Conservation (phyloP, 2,888 invertebrate genomes). For the Lycaena phlaeas region DNA sequence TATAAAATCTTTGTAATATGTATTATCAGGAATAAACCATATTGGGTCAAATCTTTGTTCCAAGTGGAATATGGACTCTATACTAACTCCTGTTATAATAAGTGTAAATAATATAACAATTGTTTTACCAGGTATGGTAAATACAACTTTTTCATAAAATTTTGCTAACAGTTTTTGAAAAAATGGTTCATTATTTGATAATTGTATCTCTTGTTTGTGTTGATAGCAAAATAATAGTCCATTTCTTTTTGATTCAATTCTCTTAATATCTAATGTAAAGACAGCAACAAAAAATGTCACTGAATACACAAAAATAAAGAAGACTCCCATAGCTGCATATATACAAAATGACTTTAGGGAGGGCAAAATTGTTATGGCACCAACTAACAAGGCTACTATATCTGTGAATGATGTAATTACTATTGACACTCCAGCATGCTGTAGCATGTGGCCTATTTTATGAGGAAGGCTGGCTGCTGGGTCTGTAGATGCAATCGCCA, state of each 20-base stretch:
- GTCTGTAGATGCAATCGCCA: slow-evolving; percentile 64
- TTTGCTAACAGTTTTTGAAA: slow-evolving; percentile 72
- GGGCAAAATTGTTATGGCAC: slow-evolving; percentile 85
- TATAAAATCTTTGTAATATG: slow-evolving; percentile 77
- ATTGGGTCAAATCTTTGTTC: slow-evolving; percentile 85
- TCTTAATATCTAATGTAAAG: slow-evolving; percentile 79
- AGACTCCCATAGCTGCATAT: slow-evolving; percentile 83
- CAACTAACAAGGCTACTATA: slow-evolving; percentile 84
- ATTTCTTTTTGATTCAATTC: slow-evolving; percentile 76
- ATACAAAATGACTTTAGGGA: slow-evolving; percentile 87
- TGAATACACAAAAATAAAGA: slow-evolving; percentile 82
- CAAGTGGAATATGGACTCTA: slow-evolving; percentile 74
- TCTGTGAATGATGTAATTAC: slow-evolving; percentile 88
- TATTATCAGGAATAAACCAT: slow-evolving; percentile 84
- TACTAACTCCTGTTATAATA: slow-evolving; percentile 73
- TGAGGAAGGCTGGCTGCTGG: slow-evolving; percentile 71
- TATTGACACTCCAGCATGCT: slow-evolving; percentile 88
- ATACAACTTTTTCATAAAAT: slow-evolving; percentile 76
- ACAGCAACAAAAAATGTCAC: slow-evolving; percentile 88
- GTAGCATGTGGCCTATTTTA: slow-evolving; percentile 78
- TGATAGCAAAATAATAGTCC: slow-evolving; percentile 78
- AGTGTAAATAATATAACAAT: slow-evolving; percentile 74
- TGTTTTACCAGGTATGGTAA: slow-evolving; percentile 78
- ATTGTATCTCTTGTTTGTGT: slow-evolving; percentile 69
- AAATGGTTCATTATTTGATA: slow-evolving; percentile 68